Conservation (phyloP, 2,797 vertebrate species). For the Chelon labrosus region DNA sequence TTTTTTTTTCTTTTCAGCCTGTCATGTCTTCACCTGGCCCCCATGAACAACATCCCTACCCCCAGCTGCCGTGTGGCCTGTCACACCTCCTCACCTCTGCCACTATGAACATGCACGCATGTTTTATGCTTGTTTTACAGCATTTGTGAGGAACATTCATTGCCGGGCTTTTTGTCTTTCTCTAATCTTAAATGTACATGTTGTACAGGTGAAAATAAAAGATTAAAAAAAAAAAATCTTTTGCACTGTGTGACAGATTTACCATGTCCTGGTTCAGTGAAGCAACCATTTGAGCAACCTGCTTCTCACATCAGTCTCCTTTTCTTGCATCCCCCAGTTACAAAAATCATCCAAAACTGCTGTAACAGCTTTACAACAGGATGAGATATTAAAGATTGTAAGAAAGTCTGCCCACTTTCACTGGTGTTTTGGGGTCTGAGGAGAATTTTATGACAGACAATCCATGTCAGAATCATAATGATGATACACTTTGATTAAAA, state of each 20-base stretch:
- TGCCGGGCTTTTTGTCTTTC: background rate
- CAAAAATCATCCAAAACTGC: constrained; percentile 47
- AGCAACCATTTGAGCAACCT: constrained; percentile 30
- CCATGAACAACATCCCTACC: constrained; percentile 25
- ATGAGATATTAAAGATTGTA: background rate
- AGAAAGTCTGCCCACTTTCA: background rate
- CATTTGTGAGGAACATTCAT: background rate
- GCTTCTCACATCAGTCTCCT: constrained; percentile 4
- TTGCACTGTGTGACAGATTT: constrained; percentile 21
- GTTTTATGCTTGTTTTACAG: background rate
- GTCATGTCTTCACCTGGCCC: constrained; percentile 76
- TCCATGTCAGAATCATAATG: too few relatives aligned
- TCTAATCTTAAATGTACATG: too few relatives aligned
- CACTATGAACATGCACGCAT: background rate
- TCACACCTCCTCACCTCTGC: constrained; percentile 66
- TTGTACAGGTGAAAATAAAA: too few relatives aligned
- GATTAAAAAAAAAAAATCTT: background rate
- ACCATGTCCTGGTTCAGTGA: constrained; percentile 44
- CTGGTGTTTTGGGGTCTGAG: background rate
- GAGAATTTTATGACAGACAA: too few relatives aligned
- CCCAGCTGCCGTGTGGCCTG: constrained; percentile 63
- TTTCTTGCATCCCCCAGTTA: constrained; percentile 27
- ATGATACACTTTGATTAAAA: too few relatives aligned
- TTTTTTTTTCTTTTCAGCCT: constrained; percentile 67
- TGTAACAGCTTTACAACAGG: constrained; percentile 41